Evolutionary conservation across 2,113 vertebrate species (phyloP), one percentile per base, ranked within the genome.

Genomic region (Pelusios castaneus): DNA sequence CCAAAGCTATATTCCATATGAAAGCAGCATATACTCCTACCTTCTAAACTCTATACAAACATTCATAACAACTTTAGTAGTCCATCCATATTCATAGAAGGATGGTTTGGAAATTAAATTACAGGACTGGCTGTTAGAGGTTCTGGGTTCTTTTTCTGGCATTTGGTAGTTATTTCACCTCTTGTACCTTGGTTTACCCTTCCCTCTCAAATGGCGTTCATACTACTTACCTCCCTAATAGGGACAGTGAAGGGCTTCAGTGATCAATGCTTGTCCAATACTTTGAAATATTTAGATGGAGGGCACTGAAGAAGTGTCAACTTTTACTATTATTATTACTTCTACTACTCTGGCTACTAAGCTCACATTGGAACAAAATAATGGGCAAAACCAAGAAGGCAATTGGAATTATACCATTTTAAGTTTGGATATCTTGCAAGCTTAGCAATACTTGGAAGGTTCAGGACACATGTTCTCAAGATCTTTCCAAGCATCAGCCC

Each of bases 391-490:
- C 1, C 7, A 55, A 67, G 91, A 4, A 7, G 6, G n/a, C 82
- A 83, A 92, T 47, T 21, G 63, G 84, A 92, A 84, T 22, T 0
- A 75, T 0, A 54, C 27, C 80, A 75, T 90, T 92, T 84, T 34
- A 67, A 51, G 5, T 80, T 49, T n/a, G 91, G 83, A 58, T 34
- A 84, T 47, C 8, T 63, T 54, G 22, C 14, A 82, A 49, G 56
- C 76, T 41, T 91, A 94, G 58, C 82, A 92, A 47, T 24, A 91
- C 31, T 3, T 47, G 45, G 16, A 89, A 89, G 85, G 90, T 93
- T 29, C 25, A 88, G 21, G 55, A 7, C 43, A 27, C 86, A 94
- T 84, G 91, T 73, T 24, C 41, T 89, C n/a, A 43, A 9, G 82
- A 78, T 60, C 67, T 82, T 91, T 47, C 51, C 34, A 78, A 1